Evolutionary conservation across 2,888 invertebrate species (phyloP), one percentile per base, ranked within the genome.

Genomic region (Halictus quadricinctus): DNA sequence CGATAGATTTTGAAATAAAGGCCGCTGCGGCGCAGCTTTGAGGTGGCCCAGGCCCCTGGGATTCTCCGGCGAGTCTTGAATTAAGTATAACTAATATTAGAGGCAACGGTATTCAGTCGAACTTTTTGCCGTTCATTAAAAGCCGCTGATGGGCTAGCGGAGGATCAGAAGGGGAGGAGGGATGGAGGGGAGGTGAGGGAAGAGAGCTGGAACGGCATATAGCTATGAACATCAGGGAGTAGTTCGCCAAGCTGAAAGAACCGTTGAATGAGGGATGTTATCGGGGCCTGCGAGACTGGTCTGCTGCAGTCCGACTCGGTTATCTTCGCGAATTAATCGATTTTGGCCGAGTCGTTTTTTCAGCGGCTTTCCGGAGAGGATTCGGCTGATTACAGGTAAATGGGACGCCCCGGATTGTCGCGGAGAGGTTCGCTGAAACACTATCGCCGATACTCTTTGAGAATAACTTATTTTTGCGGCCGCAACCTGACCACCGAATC

Each of bases 21-120:
- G 86, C 64, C 36, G 64, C 29, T 7, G 50, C 48, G 84, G 72
- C 83, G 29, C 46, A 18, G 84, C 84, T 84, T 84, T 83, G 83
- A 84, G 79, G 83, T 72, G 69, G 46, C 72, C 5, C 50, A 13
- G 8, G 50, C 54, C n/a, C 60, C 15, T 46, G 3, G 64, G 50
- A 60, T 50, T 73, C 74, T 66, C 66, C 36, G 60, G 73, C 21
- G 92, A 91, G 88, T 91, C 92, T 92, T 93, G 93, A 94, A 94
- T 94, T 94, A 94, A 94, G 94, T 94, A 94, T 94, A 94, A 94
- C 93, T 94, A 93, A 94, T 94, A 94, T 93, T 88, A 90, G 91
- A 85, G 91, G 88, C 90, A 90, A 89, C 85, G 85, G 87, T 87
- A 93, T 94, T 94, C 93, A 93, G 88, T 8, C 86, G 72, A 91